These are phyloP conservation scores for Oxyruncus cristatus DNA, from an alignment of 2,113 vertebrate genomes.

Conservation along the genomic window DNA sequence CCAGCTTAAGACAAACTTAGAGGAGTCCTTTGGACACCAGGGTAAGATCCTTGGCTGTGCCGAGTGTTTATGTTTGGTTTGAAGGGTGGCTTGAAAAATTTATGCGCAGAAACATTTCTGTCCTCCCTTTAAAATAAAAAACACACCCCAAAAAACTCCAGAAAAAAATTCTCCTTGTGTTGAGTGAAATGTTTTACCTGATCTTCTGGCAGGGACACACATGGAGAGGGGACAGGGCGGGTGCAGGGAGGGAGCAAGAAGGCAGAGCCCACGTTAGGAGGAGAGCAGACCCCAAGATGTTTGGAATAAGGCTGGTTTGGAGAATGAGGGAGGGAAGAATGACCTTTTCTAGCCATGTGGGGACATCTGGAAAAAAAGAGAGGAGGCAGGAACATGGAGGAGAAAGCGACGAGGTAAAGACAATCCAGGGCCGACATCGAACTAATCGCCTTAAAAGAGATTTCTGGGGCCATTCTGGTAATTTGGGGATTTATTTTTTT, in stretches of 20 bases:
- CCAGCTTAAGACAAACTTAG: neutral
- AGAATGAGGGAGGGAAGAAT: neutral
- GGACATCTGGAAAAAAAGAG: neutral
- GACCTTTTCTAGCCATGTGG: neutral
- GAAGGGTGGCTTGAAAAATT: neutral
- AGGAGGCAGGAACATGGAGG: neutral
- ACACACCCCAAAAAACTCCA: accelerated
- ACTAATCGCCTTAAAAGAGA: neutral
- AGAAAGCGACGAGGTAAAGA: neutral
- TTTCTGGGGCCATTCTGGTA: constrained; percentile 33
- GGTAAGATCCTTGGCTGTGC: neutral
- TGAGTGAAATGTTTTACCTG: neutral
- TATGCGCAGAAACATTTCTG: neutral
- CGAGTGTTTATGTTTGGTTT: neutral
- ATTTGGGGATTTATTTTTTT: neutral
- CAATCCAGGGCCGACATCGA: neutral
- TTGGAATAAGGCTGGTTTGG: neutral
- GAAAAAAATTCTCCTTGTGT: neutral
- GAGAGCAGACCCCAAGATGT: accelerated
- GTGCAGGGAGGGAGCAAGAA: neutral
- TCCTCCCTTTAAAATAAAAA: neutral
- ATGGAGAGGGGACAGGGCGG: neutral
- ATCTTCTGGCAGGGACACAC: neutral
- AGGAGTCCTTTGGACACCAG: neutral
- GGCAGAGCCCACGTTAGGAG: neutral